Evolutionary conservation across 2,113 vertebrate species (phyloP).

Genomic region (Salvelinus fontinalis): DNA sequence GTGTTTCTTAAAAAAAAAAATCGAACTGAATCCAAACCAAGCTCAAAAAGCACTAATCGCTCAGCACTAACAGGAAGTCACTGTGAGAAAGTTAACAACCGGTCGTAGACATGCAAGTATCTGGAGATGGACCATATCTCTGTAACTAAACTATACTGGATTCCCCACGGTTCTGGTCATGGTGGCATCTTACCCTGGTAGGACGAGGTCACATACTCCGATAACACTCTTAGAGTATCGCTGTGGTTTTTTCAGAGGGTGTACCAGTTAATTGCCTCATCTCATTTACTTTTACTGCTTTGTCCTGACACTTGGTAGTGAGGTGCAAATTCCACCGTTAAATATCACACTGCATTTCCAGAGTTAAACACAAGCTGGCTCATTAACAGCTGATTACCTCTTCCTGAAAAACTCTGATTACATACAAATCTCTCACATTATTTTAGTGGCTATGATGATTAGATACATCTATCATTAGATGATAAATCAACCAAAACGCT

Average conservation of each 20-base stretch:
- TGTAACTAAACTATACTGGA: not conserved
- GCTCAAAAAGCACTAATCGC: conserved; percentile 31
- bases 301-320: conserved; percentile 15
- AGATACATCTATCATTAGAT: not conserved
- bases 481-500: conserved; percentile 3
- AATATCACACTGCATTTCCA: conserved; percentile 29
- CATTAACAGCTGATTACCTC: not conserved
- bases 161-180: too few relatives aligned
- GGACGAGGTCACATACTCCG: too few relatives aligned
- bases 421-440: not conserved
- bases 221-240: not conserved
- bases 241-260: not conserved
- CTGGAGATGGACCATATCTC: conserved; percentile 36
- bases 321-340: conserved; percentile 28
- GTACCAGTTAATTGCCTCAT: too few relatives aligned
- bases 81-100: conserved; percentile 43
- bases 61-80: conserved; percentile 42
- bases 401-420: not conserved
- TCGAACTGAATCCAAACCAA: too few relatives aligned
- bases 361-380: conserved; percentile 6
- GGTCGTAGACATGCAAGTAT: conserved; percentile 27
- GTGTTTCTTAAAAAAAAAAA: too few relatives aligned
- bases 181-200: too few relatives aligned
- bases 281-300: not conserved
- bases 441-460: not conserved